phyloP scores from a whole-genome alignment of 2,797 vertebrate genomes.

The Sebastes diaconus region DNA sequence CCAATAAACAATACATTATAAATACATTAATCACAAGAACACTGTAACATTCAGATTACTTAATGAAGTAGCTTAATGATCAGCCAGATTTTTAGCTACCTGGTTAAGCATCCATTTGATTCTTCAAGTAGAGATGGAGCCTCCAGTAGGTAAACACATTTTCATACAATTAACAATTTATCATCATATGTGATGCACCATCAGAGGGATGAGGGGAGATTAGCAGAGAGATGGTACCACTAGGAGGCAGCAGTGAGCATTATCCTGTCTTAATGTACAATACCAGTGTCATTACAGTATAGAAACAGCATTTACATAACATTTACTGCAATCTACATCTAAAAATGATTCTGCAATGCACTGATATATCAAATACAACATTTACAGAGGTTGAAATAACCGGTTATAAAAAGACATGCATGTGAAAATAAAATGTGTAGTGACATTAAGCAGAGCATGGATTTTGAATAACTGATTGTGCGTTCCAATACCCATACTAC shows the following conservation, averaged over 20 bases:
- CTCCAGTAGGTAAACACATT: background rate
- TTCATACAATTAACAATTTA: background rate
- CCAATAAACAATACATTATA: too few species aligned
- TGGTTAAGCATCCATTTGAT: background rate
- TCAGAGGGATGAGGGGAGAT: background rate
- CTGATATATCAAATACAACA: background rate
- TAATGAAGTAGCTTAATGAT: background rate
- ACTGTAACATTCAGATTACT: background rate
- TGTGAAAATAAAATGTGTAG: background rate
- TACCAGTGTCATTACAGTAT: background rate
- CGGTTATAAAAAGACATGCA: background rate
- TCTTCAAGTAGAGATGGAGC: background rate
- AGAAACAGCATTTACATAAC: background rate
- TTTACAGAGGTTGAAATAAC: background rate
- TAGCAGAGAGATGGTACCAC: background rate
- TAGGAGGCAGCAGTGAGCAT: conserved; percentile 28
- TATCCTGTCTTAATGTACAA: background rate
- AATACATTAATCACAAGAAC: background rate
- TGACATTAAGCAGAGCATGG: background rate
- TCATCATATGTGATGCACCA: background rate
- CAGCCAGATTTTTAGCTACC: background rate
- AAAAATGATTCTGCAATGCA: background rate
- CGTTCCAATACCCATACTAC: too few species aligned
- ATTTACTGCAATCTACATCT: background rate
- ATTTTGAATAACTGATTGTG: background rate